A percentile compares a stretch with the other conserved stretches of the same genome.
Conservation (phyloP, 2,888 invertebrate genomes). For the Automeris io region DNA sequence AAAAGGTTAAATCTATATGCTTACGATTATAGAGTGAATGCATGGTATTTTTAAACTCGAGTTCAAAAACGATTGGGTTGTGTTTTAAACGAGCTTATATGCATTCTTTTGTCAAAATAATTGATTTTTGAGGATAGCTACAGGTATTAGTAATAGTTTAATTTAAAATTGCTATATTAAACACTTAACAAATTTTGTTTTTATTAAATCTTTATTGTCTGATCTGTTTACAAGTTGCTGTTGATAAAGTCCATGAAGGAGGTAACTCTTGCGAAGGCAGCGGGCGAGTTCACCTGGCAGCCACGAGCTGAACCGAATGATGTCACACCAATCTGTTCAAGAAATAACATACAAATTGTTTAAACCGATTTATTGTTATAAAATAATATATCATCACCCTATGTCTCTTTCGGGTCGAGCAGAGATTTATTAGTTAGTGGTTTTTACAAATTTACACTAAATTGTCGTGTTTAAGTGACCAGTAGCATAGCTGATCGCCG, state of each 20-base stretch:
- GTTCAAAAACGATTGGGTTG: no score
- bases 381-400: no score
- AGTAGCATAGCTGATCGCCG: no score
- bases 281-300: conserved; percentile 29
- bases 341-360: not conserved
- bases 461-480: no score
- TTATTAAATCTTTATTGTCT: not conserved
- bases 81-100: no score
- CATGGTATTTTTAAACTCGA: no score
- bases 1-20: no score
- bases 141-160: not conserved
- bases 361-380: not conserved
- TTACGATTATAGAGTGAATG: no score
- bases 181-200: not conserved
- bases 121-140: not conserved
- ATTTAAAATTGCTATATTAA: not conserved
- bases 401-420: no score
- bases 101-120: no score
- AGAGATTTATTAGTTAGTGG: no score
- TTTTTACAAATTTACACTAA: no score
- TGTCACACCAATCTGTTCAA: conserved; percentile 4
- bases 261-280: conserved; percentile 38
- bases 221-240: conserved; percentile 18
- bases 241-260: conserved; percentile 31
- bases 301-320: conserved; percentile 16